Percentiles rank a stretch among this genome's conserved stretches.
phyloP scores from a whole-genome alignment of 2,888 invertebrate species.

The Tenthredo distinguenda region DNA sequence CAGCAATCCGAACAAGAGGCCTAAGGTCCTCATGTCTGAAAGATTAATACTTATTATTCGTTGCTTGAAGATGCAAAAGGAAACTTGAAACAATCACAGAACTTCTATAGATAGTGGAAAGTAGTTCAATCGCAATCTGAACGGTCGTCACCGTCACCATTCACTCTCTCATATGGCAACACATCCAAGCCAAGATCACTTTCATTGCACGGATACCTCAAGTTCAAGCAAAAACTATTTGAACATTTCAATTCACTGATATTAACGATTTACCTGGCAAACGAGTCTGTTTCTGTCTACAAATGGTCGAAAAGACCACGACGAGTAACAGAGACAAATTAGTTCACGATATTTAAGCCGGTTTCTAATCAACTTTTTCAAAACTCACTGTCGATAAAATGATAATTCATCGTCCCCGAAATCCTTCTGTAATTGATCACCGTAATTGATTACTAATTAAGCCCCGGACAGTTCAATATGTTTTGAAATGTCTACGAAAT shows the following conservation, averaged over 20 bases:
- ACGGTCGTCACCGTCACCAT: neutral
- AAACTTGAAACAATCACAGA: neutral
- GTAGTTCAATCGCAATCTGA: neutral
- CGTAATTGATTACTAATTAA: constrained; percentile 1
- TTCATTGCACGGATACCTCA: neutral
- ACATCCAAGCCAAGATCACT: neutral
- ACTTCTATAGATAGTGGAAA: neutral
- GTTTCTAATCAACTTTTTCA: neutral
- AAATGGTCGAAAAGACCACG: neutral
- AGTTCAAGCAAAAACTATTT: no score
- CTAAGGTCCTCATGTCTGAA: constrained; percentile 14
- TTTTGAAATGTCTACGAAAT: neutral
- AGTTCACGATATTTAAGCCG: constrained; percentile 15
- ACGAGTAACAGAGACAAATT: neutral
- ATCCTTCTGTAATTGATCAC: neutral
- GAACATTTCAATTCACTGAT: neutral
- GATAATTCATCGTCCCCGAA: neutral
- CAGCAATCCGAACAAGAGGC: neutral
- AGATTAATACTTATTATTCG: neutral
- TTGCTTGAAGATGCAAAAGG: neutral
- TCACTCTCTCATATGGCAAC: neutral
- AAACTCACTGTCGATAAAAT: neutral
- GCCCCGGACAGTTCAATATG: neutral
- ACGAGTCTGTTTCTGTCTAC: neutral
- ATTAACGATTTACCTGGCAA: neutral